Conservation (phyloP, 2,113 vertebrate genomes). For the Rhinolophus ferrumequinum region DNA sequence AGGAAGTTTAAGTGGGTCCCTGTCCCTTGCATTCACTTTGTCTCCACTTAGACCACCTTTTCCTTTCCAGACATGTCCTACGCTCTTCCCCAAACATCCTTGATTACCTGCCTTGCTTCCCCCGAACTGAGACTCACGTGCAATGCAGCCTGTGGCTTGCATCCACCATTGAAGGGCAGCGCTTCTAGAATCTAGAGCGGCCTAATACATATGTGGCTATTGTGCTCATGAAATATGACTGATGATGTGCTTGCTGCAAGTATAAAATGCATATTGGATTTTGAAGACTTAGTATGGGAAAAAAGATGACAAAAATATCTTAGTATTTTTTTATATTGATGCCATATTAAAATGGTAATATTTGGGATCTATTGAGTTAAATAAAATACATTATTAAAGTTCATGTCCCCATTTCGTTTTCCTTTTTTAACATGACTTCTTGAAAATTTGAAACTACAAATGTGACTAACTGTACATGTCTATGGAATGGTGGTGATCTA, state of each 20-base stretch:
- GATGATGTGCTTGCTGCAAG: not conserved
- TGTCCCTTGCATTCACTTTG: not conserved
- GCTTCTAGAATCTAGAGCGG: not conserved
- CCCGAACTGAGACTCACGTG: not conserved
- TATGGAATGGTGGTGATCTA: not conserved
- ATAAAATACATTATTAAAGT: constrained; percentile 15
- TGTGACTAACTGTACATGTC: not conserved
- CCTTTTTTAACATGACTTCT: not conserved
- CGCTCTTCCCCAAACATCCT: not conserved
- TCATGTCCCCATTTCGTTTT: constrained; percentile 1
- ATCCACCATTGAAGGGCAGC: not conserved
- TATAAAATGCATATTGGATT: not conserved
- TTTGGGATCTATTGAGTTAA: not conserved
- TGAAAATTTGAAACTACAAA: not conserved
- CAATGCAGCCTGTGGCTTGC: not conserved
- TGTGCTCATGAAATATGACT: not conserved
- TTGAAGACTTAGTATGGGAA: not conserved
- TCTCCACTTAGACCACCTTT: not conserved
- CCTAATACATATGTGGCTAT: not conserved
- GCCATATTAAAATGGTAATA: not conserved
- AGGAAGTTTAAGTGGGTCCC: not conserved
- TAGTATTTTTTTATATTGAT: constrained; percentile 23
- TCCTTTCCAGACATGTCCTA: not conserved
- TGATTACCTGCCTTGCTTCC: not conserved
- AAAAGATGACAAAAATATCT: not conserved